Percentiles rank a stretch among this genome's conserved stretches.
phyloP scores from a whole-genome alignment of 2,888 invertebrate genomes.

The Mythimna lalbum region DNA sequence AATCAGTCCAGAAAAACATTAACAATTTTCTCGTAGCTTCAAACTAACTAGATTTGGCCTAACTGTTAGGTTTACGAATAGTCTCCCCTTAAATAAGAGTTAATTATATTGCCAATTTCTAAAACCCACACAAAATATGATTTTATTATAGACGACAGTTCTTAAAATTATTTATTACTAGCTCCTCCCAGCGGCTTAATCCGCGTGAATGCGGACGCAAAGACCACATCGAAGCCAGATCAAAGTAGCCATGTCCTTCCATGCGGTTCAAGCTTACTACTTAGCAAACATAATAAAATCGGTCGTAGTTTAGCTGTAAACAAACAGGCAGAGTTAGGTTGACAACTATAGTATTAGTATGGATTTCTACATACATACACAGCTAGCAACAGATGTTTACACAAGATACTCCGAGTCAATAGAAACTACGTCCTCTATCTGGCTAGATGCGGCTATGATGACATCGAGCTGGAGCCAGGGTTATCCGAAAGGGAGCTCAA shows the following conservation, averaged over 20 bases:
- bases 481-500: too few species aligned
- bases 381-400: not conserved
- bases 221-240: too few species aligned
- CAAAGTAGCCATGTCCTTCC: too few species aligned
- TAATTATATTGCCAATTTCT: not conserved
- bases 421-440: not conserved
- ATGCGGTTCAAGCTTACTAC: too few species aligned
- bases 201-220: too few species aligned
- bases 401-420: not conserved
- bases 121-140: not conserved
- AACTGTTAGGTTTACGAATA: not conserved
- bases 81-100: not conserved
- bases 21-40: not conserved
- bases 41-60: not conserved
- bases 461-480: too few species aligned
- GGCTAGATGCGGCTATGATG: not conserved
- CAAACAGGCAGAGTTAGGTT: too few species aligned
- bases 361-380: too few species aligned
- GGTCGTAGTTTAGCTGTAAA: too few species aligned
- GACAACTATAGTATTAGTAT: too few species aligned
- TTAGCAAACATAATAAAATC: too few species aligned
- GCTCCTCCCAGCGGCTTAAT: too few species aligned
- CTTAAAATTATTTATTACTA: not conserved
- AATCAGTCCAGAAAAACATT: not conserved
- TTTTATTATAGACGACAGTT: not conserved